A percentile compares a stretch with the other conserved stretches of the same genome.
Conservation (phyloP, 2,113 vertebrate genomes). For the Dasyurus viverrinus region DNA sequence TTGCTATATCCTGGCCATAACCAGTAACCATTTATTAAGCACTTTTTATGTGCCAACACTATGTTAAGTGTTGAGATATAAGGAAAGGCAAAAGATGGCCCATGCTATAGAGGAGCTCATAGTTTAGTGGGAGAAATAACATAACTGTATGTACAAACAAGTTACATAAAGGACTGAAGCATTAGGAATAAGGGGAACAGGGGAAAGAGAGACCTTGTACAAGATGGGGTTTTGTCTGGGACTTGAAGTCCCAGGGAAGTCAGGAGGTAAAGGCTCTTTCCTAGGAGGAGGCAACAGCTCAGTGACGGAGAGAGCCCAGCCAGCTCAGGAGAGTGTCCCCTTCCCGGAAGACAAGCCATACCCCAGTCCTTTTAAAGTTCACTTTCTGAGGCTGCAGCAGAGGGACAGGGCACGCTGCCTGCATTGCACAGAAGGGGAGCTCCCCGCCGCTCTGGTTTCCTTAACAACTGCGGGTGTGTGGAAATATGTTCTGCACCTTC, state of each 20-base stretch:
- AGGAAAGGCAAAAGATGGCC: too few species aligned
- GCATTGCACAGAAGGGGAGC: background rate
- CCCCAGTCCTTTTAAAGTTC: background rate
- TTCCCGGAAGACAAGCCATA: background rate
- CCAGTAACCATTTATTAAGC: background rate
- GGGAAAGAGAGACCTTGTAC: background rate
- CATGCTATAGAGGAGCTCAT: too few species aligned
- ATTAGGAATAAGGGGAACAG: too few species aligned
- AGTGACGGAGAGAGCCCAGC: background rate
- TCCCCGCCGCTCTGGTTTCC: background rate
- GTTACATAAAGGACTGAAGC: background rate
- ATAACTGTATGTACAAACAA: background rate
- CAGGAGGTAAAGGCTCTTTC: background rate
- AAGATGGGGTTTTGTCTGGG: background rate
- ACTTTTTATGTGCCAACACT: background rate
- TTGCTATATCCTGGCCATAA: background rate
- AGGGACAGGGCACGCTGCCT: background rate
- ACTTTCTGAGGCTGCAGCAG: background rate
- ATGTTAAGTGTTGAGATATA: too few species aligned
- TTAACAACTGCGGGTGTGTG: background rate
- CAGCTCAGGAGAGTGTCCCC: background rate
- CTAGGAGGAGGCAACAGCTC: background rate
- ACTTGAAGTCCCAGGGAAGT: background rate
- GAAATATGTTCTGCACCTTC: background rate
- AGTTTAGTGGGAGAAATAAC: background rate